A percentile compares a stretch with the other conserved stretches of the same genome.
These are phyloP conservation scores for Ophthalmolycus amberensis DNA, from an alignment of 2,113 vertebrate genomes.

Conservation along the genomic window DNA sequence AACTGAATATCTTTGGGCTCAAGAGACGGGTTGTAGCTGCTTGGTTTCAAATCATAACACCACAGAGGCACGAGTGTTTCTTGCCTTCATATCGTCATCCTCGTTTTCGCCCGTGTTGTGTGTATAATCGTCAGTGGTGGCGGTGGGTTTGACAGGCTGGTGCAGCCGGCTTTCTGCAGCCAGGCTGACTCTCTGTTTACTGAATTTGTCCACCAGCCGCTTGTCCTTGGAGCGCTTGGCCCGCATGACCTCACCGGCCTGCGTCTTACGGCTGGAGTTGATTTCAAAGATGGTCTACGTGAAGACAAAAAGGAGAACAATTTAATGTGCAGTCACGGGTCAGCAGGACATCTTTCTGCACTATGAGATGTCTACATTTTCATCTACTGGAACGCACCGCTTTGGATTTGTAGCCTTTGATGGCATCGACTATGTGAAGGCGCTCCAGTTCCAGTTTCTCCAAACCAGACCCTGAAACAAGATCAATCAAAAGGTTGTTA, in stretches of 20 bases:
- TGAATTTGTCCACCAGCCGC: slow-evolving; percentile 86
- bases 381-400: slow-evolving; percentile 81
- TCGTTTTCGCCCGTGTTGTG: slow-evolving; percentile 43
- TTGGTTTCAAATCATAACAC: background rate
- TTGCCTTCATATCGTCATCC: slow-evolving; percentile 75
- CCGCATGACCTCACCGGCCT: slow-evolving; percentile 89
- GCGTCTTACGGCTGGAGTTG: slow-evolving; percentile 88
- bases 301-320: background rate
- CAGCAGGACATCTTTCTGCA: background rate
- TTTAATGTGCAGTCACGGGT: background rate
- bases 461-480: slow-evolving; percentile 84
- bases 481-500: background rate
- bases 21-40: background rate
- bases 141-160: background rate
- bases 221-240: slow-evolving; percentile 87
- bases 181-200: slow-evolving; percentile 75
- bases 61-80: background rate
- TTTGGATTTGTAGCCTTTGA: slow-evolving; percentile 91
- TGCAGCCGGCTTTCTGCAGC: slow-evolving; percentile 54
- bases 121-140: background rate
- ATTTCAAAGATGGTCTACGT: slow-evolving; percentile 97
- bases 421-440: slow-evolving; percentile 90
- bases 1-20: background rate
- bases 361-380: background rate
- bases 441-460: slow-evolving; percentile 88